Percentiles rank a stretch among this genome's conserved stretches.
phyloP scores from a whole-genome alignment of 1,140 invertebrate species.

The Drosophila neocordata region DNA sequence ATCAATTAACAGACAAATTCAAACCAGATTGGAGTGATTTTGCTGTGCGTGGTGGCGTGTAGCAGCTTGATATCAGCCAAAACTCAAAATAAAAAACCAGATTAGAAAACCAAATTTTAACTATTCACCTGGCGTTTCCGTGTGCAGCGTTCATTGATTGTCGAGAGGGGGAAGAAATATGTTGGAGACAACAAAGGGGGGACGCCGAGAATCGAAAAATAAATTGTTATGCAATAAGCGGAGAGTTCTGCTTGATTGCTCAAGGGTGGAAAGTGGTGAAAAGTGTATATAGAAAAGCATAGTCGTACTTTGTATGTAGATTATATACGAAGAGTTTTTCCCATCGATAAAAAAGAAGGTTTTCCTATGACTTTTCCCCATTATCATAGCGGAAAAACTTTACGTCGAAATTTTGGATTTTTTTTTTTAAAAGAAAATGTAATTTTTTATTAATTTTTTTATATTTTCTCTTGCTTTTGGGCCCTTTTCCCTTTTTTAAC shows the following conservation, averaged over 20 bases:
- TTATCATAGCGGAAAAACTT: too few relatives aligned
- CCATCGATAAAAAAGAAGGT: too few relatives aligned
- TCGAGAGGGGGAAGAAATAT: too few relatives aligned
- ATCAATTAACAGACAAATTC: conserved; percentile 3
- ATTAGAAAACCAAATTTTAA: conserved; percentile 45
- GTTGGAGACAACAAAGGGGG: not conserved
- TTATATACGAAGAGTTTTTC: too few relatives aligned
- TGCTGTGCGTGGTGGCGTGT: conserved; percentile 17
- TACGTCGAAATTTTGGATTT: too few relatives aligned
- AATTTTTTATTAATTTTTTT: too few relatives aligned
- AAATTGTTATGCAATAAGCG: conserved; percentile 9
- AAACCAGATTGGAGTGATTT: conserved; percentile 21
- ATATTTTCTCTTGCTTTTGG: too few relatives aligned
- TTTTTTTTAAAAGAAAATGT: too few relatives aligned
- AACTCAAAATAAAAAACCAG: conserved; percentile 31
- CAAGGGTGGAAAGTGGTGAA: conserved; percentile 8
- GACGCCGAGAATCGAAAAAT: not conserved
- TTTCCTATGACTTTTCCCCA: too few relatives aligned
- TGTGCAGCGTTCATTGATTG: too few relatives aligned
- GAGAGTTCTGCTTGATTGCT: conserved; percentile 13
- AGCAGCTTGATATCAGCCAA: conserved; percentile 29
- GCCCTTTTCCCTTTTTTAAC: not conserved
- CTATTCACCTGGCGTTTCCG: conserved; percentile 38
- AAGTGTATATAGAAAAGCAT: not conserved
- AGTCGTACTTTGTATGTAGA: not conserved